A percentile compares a stretch with the other conserved stretches of the same genome.
Conservation (phyloP, 2,113 vertebrate genomes). For the Heloderma charlesbogerti region DNA sequence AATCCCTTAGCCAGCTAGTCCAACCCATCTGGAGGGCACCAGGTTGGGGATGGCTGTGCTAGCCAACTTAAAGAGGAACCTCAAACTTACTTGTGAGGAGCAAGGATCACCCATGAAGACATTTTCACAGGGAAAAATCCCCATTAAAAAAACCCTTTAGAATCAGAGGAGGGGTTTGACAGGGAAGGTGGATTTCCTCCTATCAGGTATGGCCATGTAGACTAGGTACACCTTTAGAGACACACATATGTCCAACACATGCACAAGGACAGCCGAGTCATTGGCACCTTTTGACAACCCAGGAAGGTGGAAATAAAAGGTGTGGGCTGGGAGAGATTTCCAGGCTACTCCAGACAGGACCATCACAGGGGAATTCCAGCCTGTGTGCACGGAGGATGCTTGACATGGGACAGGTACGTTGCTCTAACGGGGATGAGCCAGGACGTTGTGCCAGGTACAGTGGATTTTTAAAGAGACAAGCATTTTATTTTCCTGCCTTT, state of each 20-base stretch:
- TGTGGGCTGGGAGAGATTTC: neutral
- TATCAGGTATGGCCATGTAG: neutral
- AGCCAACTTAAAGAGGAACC: neutral
- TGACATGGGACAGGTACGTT: neutral
- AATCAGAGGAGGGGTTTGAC: neutral
- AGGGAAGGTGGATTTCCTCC: neutral
- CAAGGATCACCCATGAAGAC: too few species aligned
- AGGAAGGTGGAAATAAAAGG: neutral
- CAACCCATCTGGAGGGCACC: too few species aligned
- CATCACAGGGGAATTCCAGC: too few species aligned
- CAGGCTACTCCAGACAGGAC: neutral
- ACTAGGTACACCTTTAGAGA: neutral
- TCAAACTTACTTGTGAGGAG: neutral
- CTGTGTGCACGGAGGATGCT: neutral
- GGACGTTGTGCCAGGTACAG: neutral
- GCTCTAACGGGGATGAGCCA: neutral
- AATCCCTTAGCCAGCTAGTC: too few species aligned
- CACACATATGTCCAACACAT: neutral
- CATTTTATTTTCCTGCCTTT: slow-evolving; percentile 21
- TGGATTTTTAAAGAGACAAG: neutral
- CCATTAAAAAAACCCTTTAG: neutral
- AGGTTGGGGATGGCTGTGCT: neutral
- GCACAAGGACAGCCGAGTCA: neutral
- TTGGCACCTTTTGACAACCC: neutral
- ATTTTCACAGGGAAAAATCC: neutral